Percentiles rank a stretch among this genome's conserved stretches.
Conservation (phyloP, 2,797 vertebrate genomes). For the Chelon labrosus region DNA sequence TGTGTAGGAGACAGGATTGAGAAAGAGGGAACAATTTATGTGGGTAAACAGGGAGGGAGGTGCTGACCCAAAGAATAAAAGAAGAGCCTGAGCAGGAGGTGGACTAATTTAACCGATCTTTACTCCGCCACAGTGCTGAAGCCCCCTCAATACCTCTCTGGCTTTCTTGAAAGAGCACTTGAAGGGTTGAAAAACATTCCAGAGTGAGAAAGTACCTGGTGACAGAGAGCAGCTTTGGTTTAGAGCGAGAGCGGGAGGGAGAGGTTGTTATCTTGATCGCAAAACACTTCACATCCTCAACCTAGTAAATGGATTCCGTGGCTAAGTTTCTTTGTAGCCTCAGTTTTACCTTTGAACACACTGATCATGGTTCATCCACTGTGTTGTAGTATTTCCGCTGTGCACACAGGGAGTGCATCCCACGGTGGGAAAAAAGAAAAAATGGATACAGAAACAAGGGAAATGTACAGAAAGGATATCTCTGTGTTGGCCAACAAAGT, state of each 20-base stretch:
- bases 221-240: conserved; percentile 60
- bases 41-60: conserved; percentile 71
- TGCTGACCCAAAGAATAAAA: conserved; percentile 63
- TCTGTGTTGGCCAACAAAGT: conserved; percentile 22
- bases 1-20: conserved; percentile 37
- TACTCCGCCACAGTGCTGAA: conserved; percentile 66
- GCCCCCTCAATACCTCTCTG: conserved; percentile 71
- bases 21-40: conserved; percentile 65
- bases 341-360: conserved; percentile 27
- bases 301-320: conserved; percentile 41
- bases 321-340: conserved; percentile 12
- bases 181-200: conserved; percentile 84
- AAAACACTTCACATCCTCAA: conserved; percentile 51
- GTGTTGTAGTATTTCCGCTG: conserved; percentile 12
- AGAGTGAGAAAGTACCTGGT: conserved; percentile 73
- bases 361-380: conserved; percentile 23
- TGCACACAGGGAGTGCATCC: neutral
- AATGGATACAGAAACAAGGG: conserved; percentile 19
- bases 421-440: neutral
- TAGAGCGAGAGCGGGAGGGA: conserved; percentile 29
- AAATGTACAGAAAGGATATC: conserved; percentile 6
- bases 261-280: conserved; percentile 56
- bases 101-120: conserved; percentile 80
- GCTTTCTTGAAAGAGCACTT: conserved; percentile 79
- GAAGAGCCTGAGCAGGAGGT: conserved; percentile 67